phyloP scores from a whole-genome alignment of 2,888 invertebrate species.

The Erpobdella octoculata region DNA sequence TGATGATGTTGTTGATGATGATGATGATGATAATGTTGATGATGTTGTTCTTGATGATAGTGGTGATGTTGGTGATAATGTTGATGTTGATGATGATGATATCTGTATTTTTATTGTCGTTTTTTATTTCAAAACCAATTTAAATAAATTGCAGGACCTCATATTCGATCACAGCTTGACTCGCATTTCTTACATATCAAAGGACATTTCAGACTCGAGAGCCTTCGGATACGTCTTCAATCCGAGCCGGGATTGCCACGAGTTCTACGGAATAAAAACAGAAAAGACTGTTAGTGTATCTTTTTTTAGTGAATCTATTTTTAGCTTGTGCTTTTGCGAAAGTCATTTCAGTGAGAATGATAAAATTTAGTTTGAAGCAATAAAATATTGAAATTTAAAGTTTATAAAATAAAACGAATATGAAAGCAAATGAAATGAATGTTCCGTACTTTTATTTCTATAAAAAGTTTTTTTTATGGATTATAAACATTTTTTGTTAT shows the following conservation, averaged over 20 bases:
- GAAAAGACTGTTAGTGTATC: conserved; percentile 21
- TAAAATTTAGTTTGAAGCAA: too few species aligned
- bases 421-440: too few species aligned
- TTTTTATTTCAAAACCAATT: too few species aligned
- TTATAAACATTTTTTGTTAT: too few species aligned
- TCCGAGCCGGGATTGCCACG: neutral
- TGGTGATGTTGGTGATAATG: neutral
- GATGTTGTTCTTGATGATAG: neutral
- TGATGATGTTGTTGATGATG: conserved; percentile 16
- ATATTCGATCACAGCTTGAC: conserved; percentile 3
- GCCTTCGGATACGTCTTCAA: conserved; percentile 26
- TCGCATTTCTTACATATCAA: conserved; percentile 10
- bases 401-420: too few species aligned
- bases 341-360: too few species aligned
- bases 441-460: too few species aligned
- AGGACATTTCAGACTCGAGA: conserved; percentile 19
- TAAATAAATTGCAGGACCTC: conserved; percentile 15
- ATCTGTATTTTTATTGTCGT: too few species aligned
- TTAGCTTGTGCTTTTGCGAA: too few species aligned
- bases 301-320: too few species aligned
- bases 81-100: conserved; percentile 3
- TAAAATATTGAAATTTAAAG: too few species aligned
- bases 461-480: too few species aligned
- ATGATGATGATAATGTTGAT: conserved; percentile 1
- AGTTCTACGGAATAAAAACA: conserved; percentile 26